Evolutionary conservation across 2,797 vertebrate genomes (phyloP), one percentile per base, ranked within the genome.

Genomic region (Enteromius radiatus): DNA sequence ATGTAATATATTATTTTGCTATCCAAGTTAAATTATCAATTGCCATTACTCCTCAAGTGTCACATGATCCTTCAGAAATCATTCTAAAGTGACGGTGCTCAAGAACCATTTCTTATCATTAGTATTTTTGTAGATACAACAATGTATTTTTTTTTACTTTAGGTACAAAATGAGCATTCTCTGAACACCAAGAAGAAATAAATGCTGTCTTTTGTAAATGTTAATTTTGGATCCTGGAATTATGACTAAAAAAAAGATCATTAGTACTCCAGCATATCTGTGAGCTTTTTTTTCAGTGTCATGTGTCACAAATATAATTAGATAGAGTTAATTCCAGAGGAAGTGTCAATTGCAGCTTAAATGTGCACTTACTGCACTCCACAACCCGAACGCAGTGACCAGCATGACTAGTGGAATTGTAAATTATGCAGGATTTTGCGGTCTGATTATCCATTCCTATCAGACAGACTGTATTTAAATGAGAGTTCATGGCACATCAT

Each of bases 381-480:
- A 23, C 17, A 28, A 80, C 21, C 61, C 26, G 78, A 47, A 41
- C 2, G 26, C 64, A 77, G 77, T 49, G 65, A 61, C 82, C 59
- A 63, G 41, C 26, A 21, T 77, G 76, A 68, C 70, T 87, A 82
- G 82, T 83, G 47, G 8, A 26, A 45, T 70, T 65, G 76, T 87
- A 31, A 83, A 86, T 87, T 80, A 86, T 87, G 74, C 67, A 86
- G 47, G 78, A 76, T 86, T 17, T 41, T 69, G 81, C 75, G 17
- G 59, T 86, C 67, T 76, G 76, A 84, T 87, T 88, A 86, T 86
- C 86, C 73, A 82, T 80, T 74, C 80, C 69, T 80, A 84, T 78
- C 36, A 36, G 86, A 83, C 81, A 86, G 81, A 70, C 83, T 84
- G 84, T 61, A 86, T 88, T 87, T 88, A 86, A 85, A 86, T 87